Base-by-base conservation (phyloP, 2,888 invertebrate genomes). In the Macrophya alboannulata region DNA sequence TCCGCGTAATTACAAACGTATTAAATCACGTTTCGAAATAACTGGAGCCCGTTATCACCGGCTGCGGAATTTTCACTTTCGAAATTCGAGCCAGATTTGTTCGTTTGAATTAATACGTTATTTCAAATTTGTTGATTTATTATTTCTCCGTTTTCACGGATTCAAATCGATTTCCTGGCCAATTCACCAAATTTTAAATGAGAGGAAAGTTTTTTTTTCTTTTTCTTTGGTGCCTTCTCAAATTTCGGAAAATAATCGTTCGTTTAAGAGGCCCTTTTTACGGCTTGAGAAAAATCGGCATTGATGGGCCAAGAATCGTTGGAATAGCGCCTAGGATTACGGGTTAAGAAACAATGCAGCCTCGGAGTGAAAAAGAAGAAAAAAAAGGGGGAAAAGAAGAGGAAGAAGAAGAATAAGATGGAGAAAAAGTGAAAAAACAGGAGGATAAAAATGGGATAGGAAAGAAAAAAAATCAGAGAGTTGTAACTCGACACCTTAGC, bases 401-500 rank as follows among this genome's bases (percentile, higher is more conserved):
- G 48, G 45, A 48, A 74, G 21, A 5, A 25, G 5, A n/a, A 48
- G 37, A 10, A 77, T n/a, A 55, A 31, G 31, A 51, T 51, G 76
- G 31, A n/a, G 25, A 48, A 48, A 77, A 9, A 8, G 37, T 0
- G 17, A 31, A 48, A 77, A n/a, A 77, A 51, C 48, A 8, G 40
- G 62, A 59, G 40, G 55, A 40, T 37, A 62, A 40, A 81, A 81
- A 62, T 43, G 43, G 15, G 21, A 40, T 3, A 12, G 40, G 62
- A 81, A 77, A 48, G 59, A 55, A 59, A 15, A 43, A 21, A 43
- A 43, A 87, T 87, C 74, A 87, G 86, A 79, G 87, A 79, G 87
- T 87, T 51, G 91, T 90, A 91, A 91, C 90, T 87, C 89, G 91
- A 91, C 90, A 91, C 91, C 68, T 90, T 89, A 89, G 89, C 91